Base-by-base conservation (phyloP, 2,113 vertebrate species). In the Monopterus albus region DNA sequence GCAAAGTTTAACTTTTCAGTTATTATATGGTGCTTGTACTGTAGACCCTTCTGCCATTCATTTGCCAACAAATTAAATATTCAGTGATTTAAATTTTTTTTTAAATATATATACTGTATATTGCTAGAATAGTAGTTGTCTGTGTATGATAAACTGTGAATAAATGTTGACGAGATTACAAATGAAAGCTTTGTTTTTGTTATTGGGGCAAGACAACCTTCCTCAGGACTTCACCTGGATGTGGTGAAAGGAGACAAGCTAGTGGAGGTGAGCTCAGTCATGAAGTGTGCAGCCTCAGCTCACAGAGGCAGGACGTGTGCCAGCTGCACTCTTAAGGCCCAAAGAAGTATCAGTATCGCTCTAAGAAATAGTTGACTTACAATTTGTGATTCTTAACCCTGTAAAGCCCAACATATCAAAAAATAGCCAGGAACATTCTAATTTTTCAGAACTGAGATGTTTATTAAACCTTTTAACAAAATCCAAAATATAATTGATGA, bases 171-270 rank as follows among this genome's bases (percentile, higher is more conserved):
- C n/a, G 21, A 43, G 15, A 50, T 58, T 58, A 18, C 12, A 59
- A 33, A n/a, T 15, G 11, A 11, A 49, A 26, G 9, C 12, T 2
- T 18, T 12, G 8, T 7, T 52, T 31, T 52, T 31, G 47, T 64
- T 28, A 84, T 28, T 78, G 95, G 94, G 94, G 95, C 95, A 75
- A 95, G 94, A 50, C 95, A 95, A 73, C 94, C 95, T 21, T 95
- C 94, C 60, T 93, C 93, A 29, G 95, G 96, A 79, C 93, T 95
- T 65, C 95, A 97, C 86, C 84, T 96, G 90, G 95, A 96, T 88
- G 95, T 96, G 60, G 94, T 97, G 72, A 96, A 96, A 93, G 95
- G 95, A 92, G 95, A 97, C 88, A 95, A 94, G 85, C 92, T 95
- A 51, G 94, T 95, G 78, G 95, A 96, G 95, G 94, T 21, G 74